Evolutionary conservation across 2,113 vertebrate species (phyloP).

Genomic region (Origma solitaria): DNA sequence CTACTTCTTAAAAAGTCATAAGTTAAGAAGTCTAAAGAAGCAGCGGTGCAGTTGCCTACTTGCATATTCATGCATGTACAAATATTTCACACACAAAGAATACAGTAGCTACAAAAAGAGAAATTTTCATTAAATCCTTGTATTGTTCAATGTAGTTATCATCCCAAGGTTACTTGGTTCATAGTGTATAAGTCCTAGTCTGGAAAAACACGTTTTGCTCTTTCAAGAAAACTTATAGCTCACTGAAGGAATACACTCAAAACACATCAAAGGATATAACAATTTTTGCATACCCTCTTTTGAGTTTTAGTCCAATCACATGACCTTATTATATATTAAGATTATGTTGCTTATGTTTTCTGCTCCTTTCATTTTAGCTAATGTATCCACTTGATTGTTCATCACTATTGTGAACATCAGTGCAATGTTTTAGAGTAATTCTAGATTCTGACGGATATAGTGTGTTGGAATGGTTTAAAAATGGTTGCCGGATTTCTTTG

Average conservation of each 20-base stretch:
- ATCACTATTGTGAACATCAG: neutral
- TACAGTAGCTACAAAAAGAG: neutral
- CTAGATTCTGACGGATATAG: neutral
- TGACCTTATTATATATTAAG: neutral
- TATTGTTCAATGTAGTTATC: neutral
- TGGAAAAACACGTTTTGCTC: neutral
- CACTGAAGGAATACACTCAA: neutral
- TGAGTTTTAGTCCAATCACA: neutral
- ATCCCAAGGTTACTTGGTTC: neutral
- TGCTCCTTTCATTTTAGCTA: neutral
- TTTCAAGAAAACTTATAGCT: neutral
- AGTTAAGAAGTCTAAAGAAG: neutral
- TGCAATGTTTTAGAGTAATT: neutral
- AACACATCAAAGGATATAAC: accelerated
- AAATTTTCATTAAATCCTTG: neutral
- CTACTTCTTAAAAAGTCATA: neutral
- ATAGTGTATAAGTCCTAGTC: neutral
- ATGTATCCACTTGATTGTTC: neutral
- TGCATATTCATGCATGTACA: neutral
- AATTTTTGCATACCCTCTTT: neutral
- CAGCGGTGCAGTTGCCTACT: neutral
- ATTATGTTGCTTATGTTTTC: neutral
- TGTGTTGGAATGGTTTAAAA: neutral
- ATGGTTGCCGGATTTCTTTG: neutral
- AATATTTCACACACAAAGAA: neutral